Evolutionary conservation across 2,797 vertebrate genomes (phyloP).

Genomic region (Erethizon dorsatum): DNA sequence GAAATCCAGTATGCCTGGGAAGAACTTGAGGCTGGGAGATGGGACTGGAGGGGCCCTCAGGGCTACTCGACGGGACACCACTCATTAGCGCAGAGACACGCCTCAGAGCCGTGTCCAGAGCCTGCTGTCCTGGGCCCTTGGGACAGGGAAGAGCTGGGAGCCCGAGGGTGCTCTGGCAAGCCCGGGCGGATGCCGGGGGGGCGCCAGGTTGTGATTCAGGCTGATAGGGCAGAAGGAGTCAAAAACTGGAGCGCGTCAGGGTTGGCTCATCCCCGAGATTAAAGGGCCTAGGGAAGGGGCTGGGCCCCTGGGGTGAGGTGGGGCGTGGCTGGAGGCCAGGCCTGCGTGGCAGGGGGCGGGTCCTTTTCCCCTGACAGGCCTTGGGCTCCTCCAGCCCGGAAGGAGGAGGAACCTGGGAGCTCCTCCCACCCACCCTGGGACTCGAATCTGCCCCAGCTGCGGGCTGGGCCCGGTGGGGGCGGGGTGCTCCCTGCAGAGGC

Average conservation of each 20-base stretch:
- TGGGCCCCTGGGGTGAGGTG: neutral
- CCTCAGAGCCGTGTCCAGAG: neutral
- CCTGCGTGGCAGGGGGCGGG: neutral
- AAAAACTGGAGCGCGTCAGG: neutral
- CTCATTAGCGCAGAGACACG: neutral
- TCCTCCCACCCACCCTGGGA: neutral
- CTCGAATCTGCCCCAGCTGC: slow-evolving; percentile 42
- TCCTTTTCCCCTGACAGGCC: neutral
- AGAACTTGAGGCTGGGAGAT: neutral
- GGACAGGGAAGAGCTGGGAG: neutral
- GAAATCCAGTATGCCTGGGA: too few relatives aligned
- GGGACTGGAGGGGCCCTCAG: neutral
- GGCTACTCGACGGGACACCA: fast-evolving
- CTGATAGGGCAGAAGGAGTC: slow-evolving; percentile 26
- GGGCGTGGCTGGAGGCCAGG: neutral
- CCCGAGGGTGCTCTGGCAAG: neutral
- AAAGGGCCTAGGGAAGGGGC: neutral
- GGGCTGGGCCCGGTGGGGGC: neutral
- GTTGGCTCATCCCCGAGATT: neutral
- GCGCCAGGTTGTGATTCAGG: slow-evolving; percentile 66
- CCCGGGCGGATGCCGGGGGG: neutral
- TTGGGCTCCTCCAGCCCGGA: neutral
- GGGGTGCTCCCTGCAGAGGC: neutral
- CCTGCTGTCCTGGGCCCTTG: neutral
- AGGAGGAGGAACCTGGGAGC: neutral